Base-by-base conservation (phyloP, 2,888 invertebrate species). In the Synergus umbraculus region DNA sequence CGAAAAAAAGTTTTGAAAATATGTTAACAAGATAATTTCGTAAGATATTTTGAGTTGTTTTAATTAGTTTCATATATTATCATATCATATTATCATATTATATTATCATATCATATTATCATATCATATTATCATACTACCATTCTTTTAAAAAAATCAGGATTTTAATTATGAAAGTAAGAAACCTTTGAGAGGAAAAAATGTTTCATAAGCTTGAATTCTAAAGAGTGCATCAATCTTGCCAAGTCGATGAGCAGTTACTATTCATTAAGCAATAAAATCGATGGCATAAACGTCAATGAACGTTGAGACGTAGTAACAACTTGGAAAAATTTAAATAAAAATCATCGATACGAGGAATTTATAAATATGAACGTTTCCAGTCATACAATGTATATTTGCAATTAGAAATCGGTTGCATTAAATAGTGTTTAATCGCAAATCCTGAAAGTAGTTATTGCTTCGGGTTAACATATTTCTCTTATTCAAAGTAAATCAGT, bases 11-110 rank as follows among this genome's bases (percentile, higher is more conserved):
- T 1, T 7, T 29, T 49, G 49, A 49, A 49, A 73, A 46, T 49
- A n/a, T 73, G 49, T 73, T 49, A 73, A 49, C 69, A 54, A 54
- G 54, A 54, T 54, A 54, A 54, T 54, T 54, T 54, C n/a, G 5
- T n/a, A 15, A 54, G 9, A n/a, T 2, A n/a, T 54, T n/a, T 54
- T 54, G 8, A 8, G 8, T 54, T 9, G 54, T 54, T 54, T 54
- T n/a, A 54, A 54, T 54, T n/a, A n/a, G 54, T 9, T 4, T 54
- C 54, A 54, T 8, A 54, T 54, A n/a, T 29, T 29, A 49, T 49
- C 7, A 54, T n/a, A 29, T 29, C n/a, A n/a, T n/a, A n/a, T n/a
- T n/a, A n/a, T n/a, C n/a, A n/a, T n/a, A n/a, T n/a, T 2, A 29
- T 54, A n/a, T n/a, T 54, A n/a, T 54, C 54, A 7, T 54, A 5